Percentiles rank a stretch among this genome's conserved stretches.
phyloP scores from a whole-genome alignment of 2,888 invertebrate species.

The Agonum fuliginosum region DNA sequence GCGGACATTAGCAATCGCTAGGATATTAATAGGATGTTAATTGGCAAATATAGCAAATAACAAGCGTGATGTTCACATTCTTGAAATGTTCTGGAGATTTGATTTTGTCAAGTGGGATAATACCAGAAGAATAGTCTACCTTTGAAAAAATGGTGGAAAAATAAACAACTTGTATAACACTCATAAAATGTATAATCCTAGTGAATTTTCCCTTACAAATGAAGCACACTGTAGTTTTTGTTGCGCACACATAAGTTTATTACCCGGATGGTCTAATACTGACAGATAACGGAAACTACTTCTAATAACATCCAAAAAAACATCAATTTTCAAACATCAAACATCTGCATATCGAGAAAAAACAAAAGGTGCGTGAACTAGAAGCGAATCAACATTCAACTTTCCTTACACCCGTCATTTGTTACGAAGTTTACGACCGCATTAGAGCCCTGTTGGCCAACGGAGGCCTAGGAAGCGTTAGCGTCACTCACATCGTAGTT shows the following conservation, averaged over 20 bases:
- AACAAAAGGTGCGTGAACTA: conserved; percentile 32
- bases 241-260: too few relatives aligned
- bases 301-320: background rate
- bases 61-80: too few relatives aligned
- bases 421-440: conserved; percentile 33
- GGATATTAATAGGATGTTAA: too few relatives aligned
- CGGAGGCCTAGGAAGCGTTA: background rate
- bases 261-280: background rate
- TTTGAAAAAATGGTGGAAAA: too few relatives aligned
- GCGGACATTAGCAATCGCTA: too few relatives aligned
- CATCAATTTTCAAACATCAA: conserved; percentile 1
- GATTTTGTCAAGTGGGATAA: too few relatives aligned
- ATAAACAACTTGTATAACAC: too few relatives aligned
- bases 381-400: conserved; percentile 19
- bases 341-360: conserved; percentile 27
- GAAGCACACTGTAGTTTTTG: background rate
- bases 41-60: too few relatives aligned
- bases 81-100: too few relatives aligned
- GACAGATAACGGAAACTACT: background rate
- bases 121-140: too few relatives aligned
- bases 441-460: conserved; percentile 5
- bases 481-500: background rate
- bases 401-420: conserved; percentile 41
- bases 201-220: too few relatives aligned
- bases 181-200: too few relatives aligned